Evolutionary conservation across 2,797 vertebrate genomes (phyloP).

Genomic region (Clarias pachynema): DNA sequence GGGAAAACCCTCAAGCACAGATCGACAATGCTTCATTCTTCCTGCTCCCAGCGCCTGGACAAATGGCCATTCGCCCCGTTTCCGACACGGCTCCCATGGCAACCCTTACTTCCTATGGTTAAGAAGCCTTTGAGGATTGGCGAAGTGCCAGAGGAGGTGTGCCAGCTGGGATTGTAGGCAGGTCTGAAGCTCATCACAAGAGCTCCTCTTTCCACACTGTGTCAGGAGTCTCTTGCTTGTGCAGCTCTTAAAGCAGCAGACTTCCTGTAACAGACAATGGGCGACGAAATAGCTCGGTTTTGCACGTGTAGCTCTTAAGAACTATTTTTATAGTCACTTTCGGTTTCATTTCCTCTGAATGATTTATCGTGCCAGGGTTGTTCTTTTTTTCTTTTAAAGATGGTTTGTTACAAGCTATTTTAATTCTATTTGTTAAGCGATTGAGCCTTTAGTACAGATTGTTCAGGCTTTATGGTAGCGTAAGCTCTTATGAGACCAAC

Average conservation of each 20-base stretch:
- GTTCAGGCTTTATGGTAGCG: background rate
- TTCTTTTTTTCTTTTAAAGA: background rate
- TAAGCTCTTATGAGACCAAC: background rate
- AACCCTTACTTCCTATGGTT: constrained; percentile 73
- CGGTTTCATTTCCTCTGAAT: background rate
- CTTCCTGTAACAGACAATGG: background rate
- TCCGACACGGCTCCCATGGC: constrained; percentile 78
- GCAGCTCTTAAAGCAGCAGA: constrained; percentile 52
- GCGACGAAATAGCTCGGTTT: background rate
- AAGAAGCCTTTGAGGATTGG: constrained; percentile 79
- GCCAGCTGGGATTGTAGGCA: constrained; percentile 49
- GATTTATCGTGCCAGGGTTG: background rate
- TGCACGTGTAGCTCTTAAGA: background rate
- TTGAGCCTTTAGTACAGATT: background rate
- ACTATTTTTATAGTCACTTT: constrained; percentile 12
- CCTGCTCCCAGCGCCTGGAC: constrained; percentile 63
- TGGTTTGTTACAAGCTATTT: background rate
- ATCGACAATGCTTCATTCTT: constrained; percentile 67
- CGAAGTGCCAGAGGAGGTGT: constrained; percentile 77
- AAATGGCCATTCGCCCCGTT: constrained; percentile 80
- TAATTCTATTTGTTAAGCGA: background rate
- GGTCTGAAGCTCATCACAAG: constrained; percentile 47
- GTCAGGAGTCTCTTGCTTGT: constrained; percentile 65
- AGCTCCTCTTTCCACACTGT: constrained; percentile 28
- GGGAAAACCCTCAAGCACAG: constrained; percentile 50